Base-by-base conservation (phyloP, 2,797 vertebrate genomes). In the Acomys russatus region DNA sequence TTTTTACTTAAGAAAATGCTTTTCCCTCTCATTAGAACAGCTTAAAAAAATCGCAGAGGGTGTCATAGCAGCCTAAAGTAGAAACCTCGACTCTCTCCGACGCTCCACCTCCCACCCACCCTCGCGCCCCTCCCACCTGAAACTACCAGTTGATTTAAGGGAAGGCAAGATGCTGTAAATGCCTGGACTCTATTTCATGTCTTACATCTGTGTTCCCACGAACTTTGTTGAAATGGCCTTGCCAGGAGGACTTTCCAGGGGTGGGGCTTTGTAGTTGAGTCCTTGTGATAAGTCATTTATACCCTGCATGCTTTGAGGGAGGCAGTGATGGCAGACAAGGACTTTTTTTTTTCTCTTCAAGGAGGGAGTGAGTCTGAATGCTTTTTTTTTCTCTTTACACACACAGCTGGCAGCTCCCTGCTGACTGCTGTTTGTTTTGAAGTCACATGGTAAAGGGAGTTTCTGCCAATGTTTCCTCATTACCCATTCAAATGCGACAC, bases 391-490 rank as follows among this genome's bases (percentile, higher is more conserved):
- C 23, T 51, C 17, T 5, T 90, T 74, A 18, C 49, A 8, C 0
- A 76, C 94, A 89, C 94, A 97, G 96, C 92, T 98, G 97, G 93
- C 84, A 82, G 92, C 91, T 97, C 93, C 90, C 97, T 79, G 95
- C 88, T 85, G 95, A 88, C 92, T 63, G 23, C 68, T 95, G n/a
- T 97, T 97, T 97, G 82, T 96, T 97, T 97, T 97, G 74, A 96
- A 96, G 95, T 97, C 97, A 97, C 4, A 0, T 96, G 96, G 11
- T 38, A 71, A 88, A 94, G 54, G 59, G 78, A 63, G 59, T 94
- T 98, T 96, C 92, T 97, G 85, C 61, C 68, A 85, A 38, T 79
- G 88, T 94, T 97, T 97, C 95, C 96, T 97, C 35, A 95, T 97
- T 97, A 95, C 89, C 80, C 84, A 86, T 92, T 83, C 59, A 95